Conservation (phyloP, 1,140 invertebrate genomes). For the Meloidogyne hapla region DNA sequence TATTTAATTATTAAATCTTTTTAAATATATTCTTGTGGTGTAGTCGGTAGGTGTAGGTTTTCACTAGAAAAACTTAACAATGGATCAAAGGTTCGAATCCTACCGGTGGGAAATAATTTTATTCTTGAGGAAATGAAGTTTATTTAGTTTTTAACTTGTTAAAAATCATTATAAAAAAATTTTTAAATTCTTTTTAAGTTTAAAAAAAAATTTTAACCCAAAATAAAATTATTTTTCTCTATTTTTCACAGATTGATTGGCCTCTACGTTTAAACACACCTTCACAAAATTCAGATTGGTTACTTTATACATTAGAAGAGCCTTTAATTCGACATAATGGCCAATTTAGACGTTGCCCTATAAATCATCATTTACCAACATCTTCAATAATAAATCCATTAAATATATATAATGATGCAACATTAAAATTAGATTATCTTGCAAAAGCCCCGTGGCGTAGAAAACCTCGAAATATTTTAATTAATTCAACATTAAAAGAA, state of each 20-base stretch:
- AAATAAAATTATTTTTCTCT: not conserved
- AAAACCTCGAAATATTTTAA: constrained; percentile 8
- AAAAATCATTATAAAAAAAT: too few species aligned
- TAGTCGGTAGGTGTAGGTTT: not conserved
- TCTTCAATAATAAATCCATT: constrained; percentile 40
- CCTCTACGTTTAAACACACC: constrained; percentile 38
- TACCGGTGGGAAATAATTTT: not conserved
- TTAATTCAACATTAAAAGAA: constrained; percentile 6
- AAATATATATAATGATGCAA: constrained; percentile 50
- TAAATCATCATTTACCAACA: constrained; percentile 13
- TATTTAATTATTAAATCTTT: too few species aligned
- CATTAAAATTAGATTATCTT: constrained; percentile 41
- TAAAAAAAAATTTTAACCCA: constrained; percentile 6
- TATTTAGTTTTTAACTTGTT: too few species aligned
- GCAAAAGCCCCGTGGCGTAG: not conserved
- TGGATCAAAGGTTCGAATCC: not conserved
- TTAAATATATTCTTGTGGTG: too few species aligned
- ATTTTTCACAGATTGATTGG: constrained; percentile 47
- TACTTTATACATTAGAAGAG: constrained; percentile 46
- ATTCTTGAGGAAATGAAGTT: too few species aligned
- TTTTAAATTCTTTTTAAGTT: constrained; percentile 9
- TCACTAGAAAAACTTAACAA: not conserved
- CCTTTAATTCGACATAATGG: constrained; percentile 43
- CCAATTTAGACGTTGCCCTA: constrained; percentile 40
- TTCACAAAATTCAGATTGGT: constrained; percentile 21